A percentile compares a stretch with the other conserved stretches of the same genome.
Evolutionary conservation across 2,797 vertebrate species (phyloP).

Genomic region (Limnodromus scolopaceus): DNA sequence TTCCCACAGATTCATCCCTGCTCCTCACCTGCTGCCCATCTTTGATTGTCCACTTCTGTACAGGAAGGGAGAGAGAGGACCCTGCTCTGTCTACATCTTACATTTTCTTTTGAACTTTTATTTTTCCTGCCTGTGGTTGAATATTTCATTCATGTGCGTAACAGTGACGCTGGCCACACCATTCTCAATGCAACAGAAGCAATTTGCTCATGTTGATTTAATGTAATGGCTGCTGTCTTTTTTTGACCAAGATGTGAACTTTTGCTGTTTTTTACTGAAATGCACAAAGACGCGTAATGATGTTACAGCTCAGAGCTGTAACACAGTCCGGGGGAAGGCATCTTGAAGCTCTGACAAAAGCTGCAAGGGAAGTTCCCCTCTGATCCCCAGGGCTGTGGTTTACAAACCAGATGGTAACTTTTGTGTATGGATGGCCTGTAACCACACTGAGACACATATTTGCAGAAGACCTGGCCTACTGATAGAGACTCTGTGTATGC

Average conservation of each 20-base stretch:
- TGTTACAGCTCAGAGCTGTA: background rate
- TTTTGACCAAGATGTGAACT: background rate
- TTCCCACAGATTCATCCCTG: background rate
- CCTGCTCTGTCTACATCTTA: background rate
- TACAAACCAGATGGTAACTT: constrained; percentile 67
- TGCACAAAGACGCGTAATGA: accelerated
- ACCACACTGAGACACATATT: constrained; percentile 60
- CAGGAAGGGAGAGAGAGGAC: background rate
- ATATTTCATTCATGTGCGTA: background rate
- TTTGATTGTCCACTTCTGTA: background rate
- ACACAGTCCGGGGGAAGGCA: background rate
- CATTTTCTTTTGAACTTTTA: constrained; percentile 4
- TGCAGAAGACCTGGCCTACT: constrained; percentile 65
- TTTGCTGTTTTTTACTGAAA: background rate
- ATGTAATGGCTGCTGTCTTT: background rate
- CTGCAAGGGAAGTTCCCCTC: constrained; percentile 37
- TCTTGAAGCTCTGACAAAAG: background rate
- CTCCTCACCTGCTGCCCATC: background rate
- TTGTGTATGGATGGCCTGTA: constrained; percentile 26
- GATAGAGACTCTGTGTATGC: constrained; percentile 60
- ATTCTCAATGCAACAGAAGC: background rate
- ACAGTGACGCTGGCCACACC: background rate
- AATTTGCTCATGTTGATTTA: background rate
- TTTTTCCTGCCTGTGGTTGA: constrained; percentile 15
- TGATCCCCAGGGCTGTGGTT: constrained; percentile 55